Conservation (phyloP, 2,888 invertebrate genomes). For the Orthosia gracilis region DNA sequence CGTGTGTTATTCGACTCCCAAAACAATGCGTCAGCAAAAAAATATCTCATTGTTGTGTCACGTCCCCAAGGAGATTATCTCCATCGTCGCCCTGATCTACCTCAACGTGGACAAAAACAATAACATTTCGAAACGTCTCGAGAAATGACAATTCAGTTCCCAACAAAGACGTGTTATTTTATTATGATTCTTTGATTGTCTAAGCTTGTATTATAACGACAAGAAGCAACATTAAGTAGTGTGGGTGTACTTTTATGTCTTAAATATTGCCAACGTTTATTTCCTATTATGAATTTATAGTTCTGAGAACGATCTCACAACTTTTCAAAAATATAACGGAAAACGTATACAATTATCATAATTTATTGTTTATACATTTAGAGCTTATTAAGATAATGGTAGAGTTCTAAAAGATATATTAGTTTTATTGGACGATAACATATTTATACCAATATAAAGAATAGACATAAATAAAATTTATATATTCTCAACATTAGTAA, state of each 20-base stretch:
- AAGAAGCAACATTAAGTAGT: slow-evolving; percentile 64
- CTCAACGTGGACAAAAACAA: slow-evolving; percentile 80
- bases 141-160: slow-evolving; percentile 60
- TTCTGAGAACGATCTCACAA: slow-evolving; percentile 73
- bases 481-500: slow-evolving; percentile 37
- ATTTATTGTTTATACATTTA: slow-evolving; percentile 68
- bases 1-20: slow-evolving; percentile 70
- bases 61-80: slow-evolving; percentile 83
- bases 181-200: slow-evolving; percentile 64
- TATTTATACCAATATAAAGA: slow-evolving; percentile 38
- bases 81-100: slow-evolving; percentile 79
- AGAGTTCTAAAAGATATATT: slow-evolving; percentile 38
- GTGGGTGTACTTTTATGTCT: slow-evolving; percentile 79
- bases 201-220: slow-evolving; percentile 67
- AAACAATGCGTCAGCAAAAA: slow-evolving; percentile 86
- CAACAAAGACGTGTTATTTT: slow-evolving; percentile 67
- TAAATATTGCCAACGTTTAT: slow-evolving; percentile 76
- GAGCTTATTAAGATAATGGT: slow-evolving; percentile 62
- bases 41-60: slow-evolving; percentile 82
- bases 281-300: slow-evolving; percentile 77
- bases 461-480: slow-evolving; percentile 47
- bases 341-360: slow-evolving; percentile 69
- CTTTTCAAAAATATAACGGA: slow-evolving; percentile 75
- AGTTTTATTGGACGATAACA: slow-evolving; percentile 42
- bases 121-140: slow-evolving; percentile 70